Base-by-base conservation (phyloP, 1,140 invertebrate genomes). In the Drosophila suzukii region DNA sequence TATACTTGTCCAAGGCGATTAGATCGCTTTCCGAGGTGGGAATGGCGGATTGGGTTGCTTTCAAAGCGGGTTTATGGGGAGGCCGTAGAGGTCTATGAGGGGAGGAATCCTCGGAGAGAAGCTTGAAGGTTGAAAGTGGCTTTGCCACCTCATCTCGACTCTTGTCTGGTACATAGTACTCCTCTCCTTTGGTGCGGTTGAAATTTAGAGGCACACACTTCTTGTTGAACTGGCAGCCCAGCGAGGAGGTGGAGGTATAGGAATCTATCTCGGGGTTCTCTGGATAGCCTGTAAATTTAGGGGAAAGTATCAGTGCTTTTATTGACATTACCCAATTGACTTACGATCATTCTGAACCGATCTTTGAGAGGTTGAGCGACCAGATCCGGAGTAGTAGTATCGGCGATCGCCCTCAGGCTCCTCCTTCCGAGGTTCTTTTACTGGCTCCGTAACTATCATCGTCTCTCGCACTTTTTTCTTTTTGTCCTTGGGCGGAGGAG, bases 201-300 rank as follows among this genome's bases (percentile, higher is more conserved):
- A 51, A 6, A 38, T 43, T 60, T 0, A 79, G 7, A 2, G 83
- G 83, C 47, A 89, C 24, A 11, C 77, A 79, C 32, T 83, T 88
- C 6, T 63, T 61, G 0, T 50, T 56, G 3, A 88, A 63, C n/a
- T 89, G 79, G 13, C 61, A 88, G 34, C 50, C 67, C 7, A 88
- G 17, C 30, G 83, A 88, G 2, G 83, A 88, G 17, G 72, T 71
- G 6, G 83, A 83, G 11, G 72, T 74, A 12, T 56, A 13, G 0
- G 76, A 56, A 4, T 71, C 58, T 0, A 15, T 12, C 39, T 39
- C 11, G 43, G 20, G 55, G 30, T 65, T 17, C 13, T 17, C 1
- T 17, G 51, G 12, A 47, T 20, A 34, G 4, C 39, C 51, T 63
- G 17, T 13, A 63, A 55, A 55, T 2, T 10, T n/a, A 6, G 20